Percentiles rank a stretch among this genome's conserved stretches.
These are phyloP conservation scores for Sandelia bainsii DNA, from an alignment of 2,797 vertebrate species.

Conservation along the genomic window DNA sequence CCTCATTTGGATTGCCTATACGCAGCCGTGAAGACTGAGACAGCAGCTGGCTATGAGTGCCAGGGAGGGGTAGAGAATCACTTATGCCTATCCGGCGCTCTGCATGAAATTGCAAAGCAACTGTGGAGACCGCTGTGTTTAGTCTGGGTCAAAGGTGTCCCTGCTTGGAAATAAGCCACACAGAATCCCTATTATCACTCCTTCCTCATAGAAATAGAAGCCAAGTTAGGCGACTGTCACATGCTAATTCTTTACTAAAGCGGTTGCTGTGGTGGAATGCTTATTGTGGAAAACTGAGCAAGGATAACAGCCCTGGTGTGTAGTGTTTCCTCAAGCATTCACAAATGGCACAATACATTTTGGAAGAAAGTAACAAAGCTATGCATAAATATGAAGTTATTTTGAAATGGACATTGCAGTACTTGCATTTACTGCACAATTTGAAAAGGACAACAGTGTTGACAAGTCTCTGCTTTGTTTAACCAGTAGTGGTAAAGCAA, in stretches of 20 bases:
- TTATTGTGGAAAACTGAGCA: slow-evolving; percentile 57
- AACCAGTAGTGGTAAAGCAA: not conserved
- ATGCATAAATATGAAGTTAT: not conserved
- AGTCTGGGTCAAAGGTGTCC: slow-evolving; percentile 72
- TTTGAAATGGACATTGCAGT: not conserved
- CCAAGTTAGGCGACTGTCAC: slow-evolving; percentile 57
- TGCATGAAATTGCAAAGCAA: slow-evolving; percentile 78
- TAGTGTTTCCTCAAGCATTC: slow-evolving; percentile 27
- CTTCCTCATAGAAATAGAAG: slow-evolving; percentile 56
- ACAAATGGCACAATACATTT: not conserved
- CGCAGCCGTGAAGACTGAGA: slow-evolving; percentile 57
- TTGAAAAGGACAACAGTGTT: not conserved
- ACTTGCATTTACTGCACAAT: not conserved
- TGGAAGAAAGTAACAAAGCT: slow-evolving; percentile 20
- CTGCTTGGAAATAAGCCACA: slow-evolving; percentile 74
- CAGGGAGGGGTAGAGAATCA: slow-evolving; percentile 71
- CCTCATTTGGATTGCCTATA: slow-evolving; percentile 62
- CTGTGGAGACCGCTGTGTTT: slow-evolving; percentile 73
- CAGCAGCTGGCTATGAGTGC: slow-evolving; percentile 67
- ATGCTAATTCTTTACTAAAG: slow-evolving; percentile 74
- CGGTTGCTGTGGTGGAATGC: slow-evolving; percentile 65
- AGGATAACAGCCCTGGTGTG: slow-evolving; percentile 48
- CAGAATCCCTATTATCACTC: slow-evolving; percentile 74
- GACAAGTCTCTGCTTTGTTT: not conserved
- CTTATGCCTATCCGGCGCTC: slow-evolving; percentile 63